phyloP scores from a whole-genome alignment of 2,797 vertebrate species.

The Crocodylus rhombifer region DNA sequence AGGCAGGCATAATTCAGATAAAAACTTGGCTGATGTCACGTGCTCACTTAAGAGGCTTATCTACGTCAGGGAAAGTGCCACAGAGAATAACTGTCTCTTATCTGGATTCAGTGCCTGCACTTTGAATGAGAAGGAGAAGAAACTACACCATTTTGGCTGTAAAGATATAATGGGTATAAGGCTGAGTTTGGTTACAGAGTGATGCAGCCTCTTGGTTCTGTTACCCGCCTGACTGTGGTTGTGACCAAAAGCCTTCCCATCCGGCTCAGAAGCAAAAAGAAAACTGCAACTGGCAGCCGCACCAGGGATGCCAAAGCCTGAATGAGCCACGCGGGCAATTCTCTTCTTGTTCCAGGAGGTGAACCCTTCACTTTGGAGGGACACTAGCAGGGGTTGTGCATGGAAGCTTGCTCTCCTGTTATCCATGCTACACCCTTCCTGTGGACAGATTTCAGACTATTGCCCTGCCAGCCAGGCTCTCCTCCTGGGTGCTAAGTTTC shows the following conservation, averaged over 20 bases:
- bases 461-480: neutral
- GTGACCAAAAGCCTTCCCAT: neutral
- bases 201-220: neutral
- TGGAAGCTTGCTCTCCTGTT: neutral
- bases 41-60: conserved; percentile 22
- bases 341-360: neutral
- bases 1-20: conserved; percentile 31
- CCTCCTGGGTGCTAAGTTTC: neutral
- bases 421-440: neutral
- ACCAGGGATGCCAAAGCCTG: neutral
- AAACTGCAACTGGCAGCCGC: neutral
- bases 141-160: fast-evolving
- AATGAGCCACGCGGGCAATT: neutral
- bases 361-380: neutral
- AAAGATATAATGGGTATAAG: conserved; percentile 12
- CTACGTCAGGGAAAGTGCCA: conserved; percentile 3
- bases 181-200: neutral
- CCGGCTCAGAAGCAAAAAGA: neutral
- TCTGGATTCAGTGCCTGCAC: fast-evolving
- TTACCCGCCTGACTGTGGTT: neutral
- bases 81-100: neutral
- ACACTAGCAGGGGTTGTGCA: neutral
- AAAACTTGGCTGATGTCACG: conserved; percentile 61
- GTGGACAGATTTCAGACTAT: neutral
- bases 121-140: neutral